phyloP scores from a whole-genome alignment of 2,888 invertebrate species.

The Drosophila fungiperda region DNA sequence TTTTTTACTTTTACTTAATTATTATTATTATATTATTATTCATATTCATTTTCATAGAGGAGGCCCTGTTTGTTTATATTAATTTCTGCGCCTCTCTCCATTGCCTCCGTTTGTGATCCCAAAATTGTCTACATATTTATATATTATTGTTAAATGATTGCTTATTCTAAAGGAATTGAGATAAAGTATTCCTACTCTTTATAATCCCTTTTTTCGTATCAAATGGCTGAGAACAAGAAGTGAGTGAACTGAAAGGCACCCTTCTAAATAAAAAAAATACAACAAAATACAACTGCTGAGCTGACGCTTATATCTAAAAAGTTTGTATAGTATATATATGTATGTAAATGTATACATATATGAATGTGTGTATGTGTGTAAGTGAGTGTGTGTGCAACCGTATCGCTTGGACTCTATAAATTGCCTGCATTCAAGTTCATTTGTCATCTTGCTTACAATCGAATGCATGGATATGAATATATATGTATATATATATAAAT shows the following conservation, averaged over 20 bases:
- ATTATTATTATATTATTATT: neutral
- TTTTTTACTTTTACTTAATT: neutral
- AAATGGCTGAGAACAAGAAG: constrained; percentile 13
- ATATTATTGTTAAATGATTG: constrained; percentile 13
- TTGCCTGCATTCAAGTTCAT: constrained; percentile 58
- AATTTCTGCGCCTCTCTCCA: neutral
- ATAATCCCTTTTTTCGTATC: constrained; percentile 11
- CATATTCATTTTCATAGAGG: constrained; percentile 1
- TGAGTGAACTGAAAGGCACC: neutral
- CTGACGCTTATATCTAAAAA: neutral
- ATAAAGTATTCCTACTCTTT: constrained; percentile 8
- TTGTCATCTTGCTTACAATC: constrained; percentile 10
- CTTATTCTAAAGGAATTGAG: constrained; percentile 27
- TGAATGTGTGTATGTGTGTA: constrained; percentile 3
- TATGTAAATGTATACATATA: neutral
- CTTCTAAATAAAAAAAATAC: neutral
- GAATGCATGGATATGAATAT: neutral
- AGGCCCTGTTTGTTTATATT: constrained; percentile 21
- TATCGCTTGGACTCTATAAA: neutral
- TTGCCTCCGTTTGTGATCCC: constrained; percentile 5
- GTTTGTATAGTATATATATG: neutral
- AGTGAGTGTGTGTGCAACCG: neutral
- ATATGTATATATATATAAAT: too few species aligned
- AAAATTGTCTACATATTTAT: constrained; percentile 7
- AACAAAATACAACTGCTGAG: neutral